Evolutionary conservation across 2,888 invertebrate species (phyloP), one percentile per base, ranked within the genome.

Genomic region (Himalopsyche tibetana): DNA sequence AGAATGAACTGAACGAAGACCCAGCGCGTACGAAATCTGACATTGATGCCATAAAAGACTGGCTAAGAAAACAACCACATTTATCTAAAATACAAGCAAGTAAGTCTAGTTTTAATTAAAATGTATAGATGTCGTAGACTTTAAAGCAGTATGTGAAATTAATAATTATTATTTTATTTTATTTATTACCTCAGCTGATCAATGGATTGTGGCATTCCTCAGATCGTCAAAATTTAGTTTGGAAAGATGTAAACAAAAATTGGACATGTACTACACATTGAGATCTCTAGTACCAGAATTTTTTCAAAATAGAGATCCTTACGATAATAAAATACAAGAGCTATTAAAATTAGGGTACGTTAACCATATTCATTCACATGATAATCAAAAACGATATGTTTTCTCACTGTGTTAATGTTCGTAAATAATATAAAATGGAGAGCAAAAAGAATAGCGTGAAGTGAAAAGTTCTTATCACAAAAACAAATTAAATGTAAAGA

Each of bases 181-280:
- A 11, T 11, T 11, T 51, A 15, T 51, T 51, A 12, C 8, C 4
- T 6, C 90, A 94, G 95, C 95, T 90, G 95, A 95, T 89, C 95
- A 95, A 90, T 95, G 94, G 92, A 89, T 96, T 80, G 89, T 94
- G 5, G 91, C 93, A 1, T 96, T 95, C 90, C 91, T 96, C 28
- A 92, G 95, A 9, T 95, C 95, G 55, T 94, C 94, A 89, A 95
- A 95, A 90, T 95, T 92, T 90, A 95, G 95, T 89, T 90, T 95
- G 89, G 95, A 95, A 89, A 91, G 93, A 80, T 92, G 94, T 2
- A 95, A 95, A 89, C 92, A 94, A 89, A 95, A 95, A 90, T 87
- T 95, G 12, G 95, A 95, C 89, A 90, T 93, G 82, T 94, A 92
- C 89, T 94, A 95, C 89, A 84, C 85, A 9, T 55, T 85, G 69